Base-by-base conservation (phyloP, 1,140 invertebrate species). In the Heliconius melpomene region DNA sequence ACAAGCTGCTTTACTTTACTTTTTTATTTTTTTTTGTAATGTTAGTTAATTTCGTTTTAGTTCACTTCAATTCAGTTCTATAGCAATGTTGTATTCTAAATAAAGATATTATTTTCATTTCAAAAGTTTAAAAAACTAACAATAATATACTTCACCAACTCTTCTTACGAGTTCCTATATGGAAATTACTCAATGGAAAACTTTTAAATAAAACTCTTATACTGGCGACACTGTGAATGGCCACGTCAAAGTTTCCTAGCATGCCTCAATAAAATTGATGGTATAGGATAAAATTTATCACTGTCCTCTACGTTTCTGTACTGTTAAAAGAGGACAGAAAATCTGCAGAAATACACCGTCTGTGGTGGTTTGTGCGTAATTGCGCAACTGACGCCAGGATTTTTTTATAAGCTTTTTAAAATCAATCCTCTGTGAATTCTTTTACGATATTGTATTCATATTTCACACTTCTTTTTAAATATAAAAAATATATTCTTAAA, bases 281-380 rank as follows among this genome's bases (percentile, higher is more conserved):
- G 32, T 2, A 72, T 1, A 6, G 20, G 29, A 72, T 36, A 40
- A 70, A 66, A 77, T 46, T 29, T 66, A 36, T 29, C 29, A 26
- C 40, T 23, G 9, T 77, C 76, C 46, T 38, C 7, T 29, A 71
- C 76, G 26, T n/a, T 54, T 29, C 13, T 29, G 6, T 77, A 40
- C 23, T 38, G 20, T 23, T n/a, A 32, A 46, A 77, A 77, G 66
- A 54, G 76, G 76, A 77, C 76, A 54, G 70, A 72, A 20, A 36
- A 76, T 70, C 60, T 76, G 75, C 75, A 76, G 75, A 66, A 76
- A 66, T 46, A 38, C n/a, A 70, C 5, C 74, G 26, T 8, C 74
- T 0, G n/a, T 66, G 54, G 32, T 40, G n/a, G 57, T 66, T 75
- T 7, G 18, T 52, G 32, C 74, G 60, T 76, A 76, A 66, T 76